These are phyloP conservation scores for Drosophila diplacantha DNA, from an alignment of 2,888 invertebrate species.

Conservation along the genomic window DNA sequence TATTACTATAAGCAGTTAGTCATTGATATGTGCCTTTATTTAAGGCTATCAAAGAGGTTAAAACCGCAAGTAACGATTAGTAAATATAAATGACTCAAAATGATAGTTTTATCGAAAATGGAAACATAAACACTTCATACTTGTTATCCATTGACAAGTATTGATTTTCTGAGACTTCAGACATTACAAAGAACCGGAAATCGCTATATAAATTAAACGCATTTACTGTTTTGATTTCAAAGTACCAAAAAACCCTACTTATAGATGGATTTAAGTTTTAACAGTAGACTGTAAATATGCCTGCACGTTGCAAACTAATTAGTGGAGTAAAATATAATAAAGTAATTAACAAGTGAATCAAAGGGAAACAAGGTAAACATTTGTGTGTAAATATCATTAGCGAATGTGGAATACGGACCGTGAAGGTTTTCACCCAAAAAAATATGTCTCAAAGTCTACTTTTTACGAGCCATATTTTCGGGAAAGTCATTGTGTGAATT, in stretches of 20 bases:
- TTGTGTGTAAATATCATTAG: slow-evolving; percentile 22
- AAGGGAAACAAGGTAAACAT: not conserved
- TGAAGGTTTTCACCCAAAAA: slow-evolving; percentile 23
- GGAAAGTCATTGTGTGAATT: slow-evolving; percentile 27
- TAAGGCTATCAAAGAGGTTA: not conserved
- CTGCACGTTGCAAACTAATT: slow-evolving; percentile 3
- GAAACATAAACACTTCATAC: not conserved
- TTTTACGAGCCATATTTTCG: slow-evolving; percentile 35
- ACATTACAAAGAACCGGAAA: not conserved
- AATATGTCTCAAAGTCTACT: slow-evolving; percentile 9
- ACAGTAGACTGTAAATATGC: not conserved
- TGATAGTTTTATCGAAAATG: too few relatives aligned
- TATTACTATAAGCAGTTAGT: not conserved
- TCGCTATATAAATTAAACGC: not conserved
- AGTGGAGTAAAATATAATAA: slow-evolving; percentile 3
- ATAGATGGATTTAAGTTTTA: not conserved
- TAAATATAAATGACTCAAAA: not conserved
- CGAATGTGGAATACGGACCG: slow-evolving; percentile 9
- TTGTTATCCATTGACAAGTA: too few relatives aligned
- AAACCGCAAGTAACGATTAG: not conserved
- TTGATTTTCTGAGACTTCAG: not conserved
- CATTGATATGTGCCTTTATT: not conserved
- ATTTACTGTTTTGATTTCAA: not conserved
- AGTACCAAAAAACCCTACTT: not conserved
- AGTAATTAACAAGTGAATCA: slow-evolving; percentile 13